Percentiles rank a stretch among this genome's conserved stretches.
These are phyloP conservation scores for Standfussiana lucernea DNA, from an alignment of 2,888 invertebrate genomes.

Conservation along the genomic window DNA sequence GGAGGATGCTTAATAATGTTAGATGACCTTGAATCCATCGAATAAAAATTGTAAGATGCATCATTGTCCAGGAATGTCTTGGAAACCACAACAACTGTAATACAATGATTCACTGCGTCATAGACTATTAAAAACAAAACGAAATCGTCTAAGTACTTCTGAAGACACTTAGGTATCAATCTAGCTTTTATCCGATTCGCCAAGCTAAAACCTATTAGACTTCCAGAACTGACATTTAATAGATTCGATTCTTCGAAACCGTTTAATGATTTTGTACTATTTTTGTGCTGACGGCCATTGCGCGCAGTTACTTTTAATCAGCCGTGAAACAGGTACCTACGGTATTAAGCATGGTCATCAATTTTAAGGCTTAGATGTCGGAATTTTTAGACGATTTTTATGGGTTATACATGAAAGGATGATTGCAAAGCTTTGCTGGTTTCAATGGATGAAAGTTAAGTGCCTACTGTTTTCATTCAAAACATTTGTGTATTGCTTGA, in stretches of 20 bases:
- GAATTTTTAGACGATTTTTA: conserved; percentile 8
- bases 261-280: conserved; percentile 35
- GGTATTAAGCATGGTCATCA: conserved; percentile 45
- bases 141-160: neutral
- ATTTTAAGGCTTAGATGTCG: conserved; percentile 25
- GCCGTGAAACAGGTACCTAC: conserved; percentile 50
- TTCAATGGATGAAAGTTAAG: neutral
- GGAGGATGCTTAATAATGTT: neutral
- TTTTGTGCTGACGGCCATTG: conserved; percentile 24
- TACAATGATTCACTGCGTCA: conserved; percentile 5
- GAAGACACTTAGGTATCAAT: conserved; percentile 14
- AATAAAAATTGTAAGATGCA: neutral
- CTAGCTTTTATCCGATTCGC: conserved; percentile 17
- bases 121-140: conserved; percentile 5
- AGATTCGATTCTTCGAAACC: conserved; percentile 5
- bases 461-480: neutral
- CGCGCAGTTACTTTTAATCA: conserved; percentile 42
- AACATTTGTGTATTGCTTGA: neutral
- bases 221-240: conserved; percentile 12
- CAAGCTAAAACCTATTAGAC: conserved; percentile 20
- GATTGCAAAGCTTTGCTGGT: neutral
- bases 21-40: neutral
- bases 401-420: neutral
- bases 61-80: conserved; percentile 16
- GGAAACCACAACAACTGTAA: conserved; percentile 1